These are phyloP conservation scores for Eristalis pertinax DNA, from an alignment of 2,888 invertebrate species.

Conservation along the genomic window DNA sequence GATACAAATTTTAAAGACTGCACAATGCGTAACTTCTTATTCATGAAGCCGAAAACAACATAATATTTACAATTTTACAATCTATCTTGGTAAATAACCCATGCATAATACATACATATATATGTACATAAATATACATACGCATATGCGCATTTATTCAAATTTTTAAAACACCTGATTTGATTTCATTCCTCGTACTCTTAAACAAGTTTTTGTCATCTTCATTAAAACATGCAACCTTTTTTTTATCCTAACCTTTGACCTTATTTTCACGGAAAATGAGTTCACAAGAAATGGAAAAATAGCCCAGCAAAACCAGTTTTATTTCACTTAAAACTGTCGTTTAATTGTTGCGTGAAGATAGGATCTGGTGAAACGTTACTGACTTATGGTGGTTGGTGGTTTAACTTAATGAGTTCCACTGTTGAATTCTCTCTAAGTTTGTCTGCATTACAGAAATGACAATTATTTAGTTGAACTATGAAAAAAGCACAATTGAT, in stretches of 20 bases:
- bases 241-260: slow-evolving; percentile 38
- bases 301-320: slow-evolving; percentile 42
- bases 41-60: background rate
- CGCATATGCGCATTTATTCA: background rate
- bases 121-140: background rate
- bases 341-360: background rate
- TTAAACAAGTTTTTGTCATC: slow-evolving; percentile 35
- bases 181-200: slow-evolving; percentile 16
- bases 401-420: slow-evolving; percentile 28
- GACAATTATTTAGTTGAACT: background rate
- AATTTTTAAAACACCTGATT: slow-evolving; percentile 4
- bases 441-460: slow-evolving; percentile 25
- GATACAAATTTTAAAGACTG: background rate
- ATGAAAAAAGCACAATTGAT: no score
- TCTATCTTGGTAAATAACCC: background rate
- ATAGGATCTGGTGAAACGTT: slow-evolving; percentile 17
- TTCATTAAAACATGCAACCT: background rate
- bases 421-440: slow-evolving; percentile 8
- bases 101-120: background rate
- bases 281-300: slow-evolving; percentile 6
- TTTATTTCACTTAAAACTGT: slow-evolving; percentile 26
- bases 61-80: background rate
- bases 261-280: slow-evolving; percentile 53
- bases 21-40: background rate
- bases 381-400: slow-evolving; percentile 8